phyloP scores from a whole-genome alignment of 2,888 invertebrate genomes.

The Scaptomyza reducta region DNA sequence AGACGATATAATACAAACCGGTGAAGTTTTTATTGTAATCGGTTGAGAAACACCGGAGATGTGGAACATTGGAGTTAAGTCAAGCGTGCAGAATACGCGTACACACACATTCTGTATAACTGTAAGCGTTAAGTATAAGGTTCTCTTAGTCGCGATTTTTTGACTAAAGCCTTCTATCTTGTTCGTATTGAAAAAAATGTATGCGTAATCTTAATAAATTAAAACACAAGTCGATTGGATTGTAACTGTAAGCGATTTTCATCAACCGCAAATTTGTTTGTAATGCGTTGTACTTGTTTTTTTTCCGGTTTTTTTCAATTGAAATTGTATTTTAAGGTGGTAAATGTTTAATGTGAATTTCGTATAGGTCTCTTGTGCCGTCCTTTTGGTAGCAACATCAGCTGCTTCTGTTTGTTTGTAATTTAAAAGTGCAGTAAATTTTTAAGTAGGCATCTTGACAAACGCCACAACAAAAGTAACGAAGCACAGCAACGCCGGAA shows the following conservation, averaged over 20 bases:
- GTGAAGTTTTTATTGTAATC: no score
- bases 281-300: conserved; percentile 10
- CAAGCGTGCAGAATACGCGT: no score
- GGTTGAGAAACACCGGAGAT: no score
- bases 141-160: no score
- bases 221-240: background rate
- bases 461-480: conserved; percentile 27
- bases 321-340: conserved; percentile 64
- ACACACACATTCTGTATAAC: no score
- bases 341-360: conserved; percentile 67
- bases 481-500: conserved; percentile 56
- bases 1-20: no score
- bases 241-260: conserved; percentile 4
- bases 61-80: no score
- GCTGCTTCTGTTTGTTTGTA: conserved; percentile 40
- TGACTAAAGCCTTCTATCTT: no score
- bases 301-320: conserved; percentile 38
- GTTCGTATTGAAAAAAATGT: no score
- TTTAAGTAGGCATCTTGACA: conserved; percentile 64
- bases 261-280: conserved; percentile 42
- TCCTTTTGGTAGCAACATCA: conserved; percentile 8
- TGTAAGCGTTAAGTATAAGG: no score
- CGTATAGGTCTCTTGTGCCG: conserved; percentile 27
- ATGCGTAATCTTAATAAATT: no score
- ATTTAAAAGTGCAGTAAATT: conserved; percentile 67